These are phyloP conservation scores for Octonoba sinensis DNA, from an alignment of 2,888 invertebrate species.

Conservation along the genomic window DNA sequence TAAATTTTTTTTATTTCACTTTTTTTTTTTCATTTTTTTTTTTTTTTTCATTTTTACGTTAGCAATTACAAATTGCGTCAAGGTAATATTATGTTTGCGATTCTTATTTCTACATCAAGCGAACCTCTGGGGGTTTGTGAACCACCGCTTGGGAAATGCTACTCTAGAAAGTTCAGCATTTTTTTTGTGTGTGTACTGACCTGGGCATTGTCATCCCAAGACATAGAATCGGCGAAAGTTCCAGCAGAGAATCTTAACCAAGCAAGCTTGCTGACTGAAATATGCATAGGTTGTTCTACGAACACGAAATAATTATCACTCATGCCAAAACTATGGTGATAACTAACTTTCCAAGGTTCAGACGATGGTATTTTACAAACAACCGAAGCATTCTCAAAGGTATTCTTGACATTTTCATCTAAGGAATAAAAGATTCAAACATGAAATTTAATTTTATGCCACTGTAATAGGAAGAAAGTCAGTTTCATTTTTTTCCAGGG, in stretches of 20 bases:
- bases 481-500: no score
- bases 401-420: conserved; percentile 10
- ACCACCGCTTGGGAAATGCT: no score
- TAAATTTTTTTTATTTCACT: no score
- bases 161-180: no score
- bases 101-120: no score
- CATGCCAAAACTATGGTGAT: conserved; percentile 94
- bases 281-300: conserved; percentile 87
- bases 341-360: conserved; percentile 85
- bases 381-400: conserved; percentile 35
- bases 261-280: conserved; percentile 77
- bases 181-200: no score
- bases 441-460: conserved; percentile 7
- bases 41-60: no score
- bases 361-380: conserved; percentile 77
- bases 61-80: no score
- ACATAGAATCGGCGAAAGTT: conserved; percentile 79
- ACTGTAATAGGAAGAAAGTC: no score
- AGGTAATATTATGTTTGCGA: no score
- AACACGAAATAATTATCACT: conserved; percentile 89
- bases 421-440: background rate
- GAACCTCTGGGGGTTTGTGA: no score
- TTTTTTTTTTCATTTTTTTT: no score
- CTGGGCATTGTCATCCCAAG: conserved; percentile 75
- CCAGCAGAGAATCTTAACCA: conserved; percentile 77